Base-by-base conservation (phyloP, 1,140 invertebrate species). In the Drosophila kanapiae region DNA sequence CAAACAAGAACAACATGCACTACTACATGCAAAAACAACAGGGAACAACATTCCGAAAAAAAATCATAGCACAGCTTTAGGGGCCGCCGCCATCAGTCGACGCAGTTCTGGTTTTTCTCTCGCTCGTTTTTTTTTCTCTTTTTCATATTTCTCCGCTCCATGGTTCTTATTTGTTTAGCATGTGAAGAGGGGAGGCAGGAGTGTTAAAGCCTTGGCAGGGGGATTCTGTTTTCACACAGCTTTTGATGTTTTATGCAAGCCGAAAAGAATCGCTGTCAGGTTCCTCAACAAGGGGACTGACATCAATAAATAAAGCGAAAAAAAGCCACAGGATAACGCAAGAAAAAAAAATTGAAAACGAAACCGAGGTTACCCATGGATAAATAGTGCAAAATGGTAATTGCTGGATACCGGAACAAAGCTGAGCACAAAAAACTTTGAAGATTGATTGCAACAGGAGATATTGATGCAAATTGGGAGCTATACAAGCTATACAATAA, bases 211-310 rank as follows among this genome's bases (percentile, higher is more conserved):
- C 67, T 68, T 70, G 37, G 64, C 33, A 18, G 47, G n/a, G 65
- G 47, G 31, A 62, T 84, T 81, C 67, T 59, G 76, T 82, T 82
- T 78, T 88, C 80, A 70, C 71, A 84, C 77, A 78, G 38, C 83
- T 79, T 87, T 87, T 87, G 83, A 87, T 87, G 84, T 88, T 88
- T 87, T 87, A 87, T 87, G 83, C 84, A 87, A 80, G 65, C 75
- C 56, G 18, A 67, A 31, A 29, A 40, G 37, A 70, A 45, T 49
- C 48, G 48, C 49, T 62, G 65, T 51, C 65, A 38, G 48, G 33
- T 47, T 71, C n/a, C 33, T 53, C 33, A 68, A 69, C 62, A 29
- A 42, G 42, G 58, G 58, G 70, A 47, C 53, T 33, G 35, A 80
- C 51, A 78, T 63, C 43, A 58, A 57, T 45, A 45, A 67, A 49